A percentile compares a stretch with the other conserved stretches of the same genome.
These are phyloP conservation scores for Pollicipes pollicipes DNA, from an alignment of 1,140 invertebrate genomes.

Conservation along the genomic window DNA sequence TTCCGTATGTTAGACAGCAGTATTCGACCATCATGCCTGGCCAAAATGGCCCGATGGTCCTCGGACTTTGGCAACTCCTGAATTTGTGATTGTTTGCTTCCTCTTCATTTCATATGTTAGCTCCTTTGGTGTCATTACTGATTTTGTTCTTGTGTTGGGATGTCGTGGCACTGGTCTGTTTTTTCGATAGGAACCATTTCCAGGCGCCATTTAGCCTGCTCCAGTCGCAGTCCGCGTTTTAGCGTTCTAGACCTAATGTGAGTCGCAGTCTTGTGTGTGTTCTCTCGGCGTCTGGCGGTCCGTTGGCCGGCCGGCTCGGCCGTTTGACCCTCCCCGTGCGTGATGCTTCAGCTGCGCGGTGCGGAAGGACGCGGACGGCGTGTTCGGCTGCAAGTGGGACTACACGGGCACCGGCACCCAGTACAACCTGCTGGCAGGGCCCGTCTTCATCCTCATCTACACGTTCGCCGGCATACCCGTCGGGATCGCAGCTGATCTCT, in stretches of 20 bases:
- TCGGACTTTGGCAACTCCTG: no score
- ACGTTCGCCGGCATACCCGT: slow-evolving; percentile 67
- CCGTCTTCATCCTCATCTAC: slow-evolving; percentile 76
- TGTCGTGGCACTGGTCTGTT: no score
- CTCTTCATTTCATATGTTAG: no score
- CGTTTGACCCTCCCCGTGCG: no score
- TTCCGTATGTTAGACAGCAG: no score
- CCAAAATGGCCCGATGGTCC: no score
- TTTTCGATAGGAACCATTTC: no score
- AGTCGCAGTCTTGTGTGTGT: neutral
- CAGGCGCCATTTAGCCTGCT: neutral
- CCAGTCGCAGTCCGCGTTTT: neutral
- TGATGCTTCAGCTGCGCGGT: neutral
- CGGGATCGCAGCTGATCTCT: slow-evolving; percentile 65
- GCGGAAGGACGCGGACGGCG: neutral
- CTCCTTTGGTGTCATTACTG: no score
- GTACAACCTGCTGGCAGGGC: slow-evolving; percentile 79
- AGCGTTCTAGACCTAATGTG: neutral
- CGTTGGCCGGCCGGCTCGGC: no score
- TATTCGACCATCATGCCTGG: no score
- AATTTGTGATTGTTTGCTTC: no score
- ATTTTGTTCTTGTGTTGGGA: no score
- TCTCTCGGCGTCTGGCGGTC: neutral
- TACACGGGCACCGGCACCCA: slow-evolving; percentile 79
- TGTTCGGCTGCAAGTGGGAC: slow-evolving; percentile 56